Evolutionary conservation across 2,888 invertebrate genomes (phyloP), one percentile per base, ranked within the genome.

Genomic region (Rosalia funebris): DNA sequence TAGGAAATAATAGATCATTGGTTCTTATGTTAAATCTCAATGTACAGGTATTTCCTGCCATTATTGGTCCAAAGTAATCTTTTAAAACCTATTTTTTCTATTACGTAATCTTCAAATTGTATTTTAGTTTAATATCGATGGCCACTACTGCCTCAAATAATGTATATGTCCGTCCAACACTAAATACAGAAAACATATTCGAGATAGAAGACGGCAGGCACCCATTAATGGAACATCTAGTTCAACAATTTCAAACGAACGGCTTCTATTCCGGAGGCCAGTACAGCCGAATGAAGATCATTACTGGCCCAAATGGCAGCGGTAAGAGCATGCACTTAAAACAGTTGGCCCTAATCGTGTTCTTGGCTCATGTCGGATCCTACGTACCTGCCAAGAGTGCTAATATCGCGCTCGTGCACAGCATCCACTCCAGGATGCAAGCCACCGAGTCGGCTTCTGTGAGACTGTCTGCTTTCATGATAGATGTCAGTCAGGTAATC

Each of bases 261-360:
- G 87, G 91, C 73, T 85, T 87, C 4, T 76, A 81, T 58, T 90
- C 90, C 54, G 86, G 87, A 3, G 78, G 79, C 0, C 76, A 81
- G 0, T 81, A 83, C 4, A 86, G 86, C 11, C 80, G 83, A 9
- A 85, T 96, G 16, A 92, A 91, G 77, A 86, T 97, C 46, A 82
- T 96, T 3, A 94, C 93, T 0, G 96, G 96, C 0, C 93, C 96
- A 0, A 97, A 96, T 80, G 89, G 93, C 0, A 92, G 93, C 74
- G 97, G 97, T 1, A 98, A 97, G 81, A 96, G 93, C 61, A 88
- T 96, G 19, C 97, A 93, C 79, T 84, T 97, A 75, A 96, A 95
- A 81, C 94, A 95, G 83, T 82, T 84, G 2, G 91, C 91, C 11
- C 77, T 95, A 52, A 88, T 95, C 68, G 88, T 90, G 1, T 95